Conservation (phyloP, 2,797 vertebrate genomes). For the Dromococcyx pavoninus region DNA sequence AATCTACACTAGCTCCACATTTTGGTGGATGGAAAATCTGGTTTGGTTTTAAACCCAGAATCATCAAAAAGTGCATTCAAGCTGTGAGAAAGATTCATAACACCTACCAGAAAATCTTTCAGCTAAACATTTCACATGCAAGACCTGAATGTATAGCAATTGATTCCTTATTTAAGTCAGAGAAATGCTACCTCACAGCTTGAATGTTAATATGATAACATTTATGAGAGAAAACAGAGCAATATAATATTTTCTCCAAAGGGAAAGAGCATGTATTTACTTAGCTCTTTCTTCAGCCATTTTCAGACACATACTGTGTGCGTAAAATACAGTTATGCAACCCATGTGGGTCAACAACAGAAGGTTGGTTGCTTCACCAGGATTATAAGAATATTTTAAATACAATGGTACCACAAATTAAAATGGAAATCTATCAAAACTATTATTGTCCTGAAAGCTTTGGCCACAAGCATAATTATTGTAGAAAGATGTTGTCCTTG, state of each 20-base stretch:
- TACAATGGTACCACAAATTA: conserved; percentile 65
- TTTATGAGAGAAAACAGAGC: background rate
- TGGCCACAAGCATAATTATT: conserved; percentile 55
- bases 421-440: conserved; percentile 64
- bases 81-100: background rate
- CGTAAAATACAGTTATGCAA: conserved; percentile 56
- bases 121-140: background rate
- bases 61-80: background rate
- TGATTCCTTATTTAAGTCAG: background rate
- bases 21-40: background rate
- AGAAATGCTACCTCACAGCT: conserved; percentile 11
- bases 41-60: background rate
- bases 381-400: conserved; percentile 43
- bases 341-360: conserved; percentile 12
- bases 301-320: background rate
- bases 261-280: conserved; percentile 11
- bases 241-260: conserved; percentile 21
- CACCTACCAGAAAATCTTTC: background rate
- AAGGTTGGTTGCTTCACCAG: conserved; percentile 60
- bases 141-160: background rate
- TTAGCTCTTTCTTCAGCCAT: conserved; percentile 41
- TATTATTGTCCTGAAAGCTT: conserved; percentile 59
- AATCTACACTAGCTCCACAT: background rate
- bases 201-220: conserved; percentile 34
- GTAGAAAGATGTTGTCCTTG: conserved; percentile 64